phyloP scores from a whole-genome alignment of 2,113 vertebrate species.

The Odontophorus gujanensis region DNA sequence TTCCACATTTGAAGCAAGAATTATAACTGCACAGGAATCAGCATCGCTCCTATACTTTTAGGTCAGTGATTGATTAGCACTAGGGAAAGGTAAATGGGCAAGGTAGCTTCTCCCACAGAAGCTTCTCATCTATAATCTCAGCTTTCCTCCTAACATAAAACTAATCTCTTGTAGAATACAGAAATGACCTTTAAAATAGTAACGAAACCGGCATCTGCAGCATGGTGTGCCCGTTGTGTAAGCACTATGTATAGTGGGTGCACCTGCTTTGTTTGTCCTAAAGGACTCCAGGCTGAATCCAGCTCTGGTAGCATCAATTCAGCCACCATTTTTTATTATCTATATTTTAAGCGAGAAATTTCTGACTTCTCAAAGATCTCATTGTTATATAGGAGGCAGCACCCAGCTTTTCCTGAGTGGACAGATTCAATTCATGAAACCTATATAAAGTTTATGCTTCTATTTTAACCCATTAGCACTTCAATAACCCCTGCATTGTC shows the following conservation, averaged over 20 bases:
- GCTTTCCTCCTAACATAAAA: neutral
- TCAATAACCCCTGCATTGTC: neutral
- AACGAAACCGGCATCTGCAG: neutral
- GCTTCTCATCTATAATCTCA: neutral
- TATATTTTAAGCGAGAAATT: neutral
- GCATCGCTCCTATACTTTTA: neutral
- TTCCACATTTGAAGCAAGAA: neutral
- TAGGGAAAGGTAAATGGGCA: neutral
- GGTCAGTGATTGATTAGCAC: neutral
- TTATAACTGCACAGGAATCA: neutral
- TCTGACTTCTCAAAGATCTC: neutral
- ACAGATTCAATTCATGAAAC: neutral
- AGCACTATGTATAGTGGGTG: neutral
- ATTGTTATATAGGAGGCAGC: neutral
- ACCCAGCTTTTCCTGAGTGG: neutral
- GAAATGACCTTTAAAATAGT: neutral
- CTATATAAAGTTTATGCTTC: neutral
- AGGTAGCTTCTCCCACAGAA: neutral
- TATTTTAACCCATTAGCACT: neutral
- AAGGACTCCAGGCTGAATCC: neutral
- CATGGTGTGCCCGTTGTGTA: neutral
- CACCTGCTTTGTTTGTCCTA: neutral
- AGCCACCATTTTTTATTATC: neutral
- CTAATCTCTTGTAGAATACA: neutral
- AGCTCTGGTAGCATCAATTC: neutral